Conservation (phyloP, 2,113 vertebrate genomes). For the Anguilla japonica region DNA sequence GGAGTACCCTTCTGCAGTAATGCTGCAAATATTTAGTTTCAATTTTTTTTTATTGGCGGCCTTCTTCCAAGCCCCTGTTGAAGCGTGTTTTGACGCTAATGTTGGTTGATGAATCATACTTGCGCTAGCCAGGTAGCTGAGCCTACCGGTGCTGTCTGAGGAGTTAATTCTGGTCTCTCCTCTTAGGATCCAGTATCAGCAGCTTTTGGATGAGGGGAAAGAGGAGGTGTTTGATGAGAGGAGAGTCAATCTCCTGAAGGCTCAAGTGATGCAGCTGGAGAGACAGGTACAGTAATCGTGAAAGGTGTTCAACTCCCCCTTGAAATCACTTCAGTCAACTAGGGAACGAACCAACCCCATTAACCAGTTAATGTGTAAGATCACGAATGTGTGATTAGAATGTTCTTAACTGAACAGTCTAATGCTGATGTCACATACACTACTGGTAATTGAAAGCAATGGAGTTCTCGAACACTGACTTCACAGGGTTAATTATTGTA, state of each 20-base stretch:
- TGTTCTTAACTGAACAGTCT: too few species aligned
- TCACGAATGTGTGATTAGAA: too few species aligned
- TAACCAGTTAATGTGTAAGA: too few species aligned
- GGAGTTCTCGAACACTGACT: too few species aligned
- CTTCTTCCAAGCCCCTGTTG: neutral
- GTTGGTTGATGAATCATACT: neutral
- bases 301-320: neutral
- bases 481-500: neutral
- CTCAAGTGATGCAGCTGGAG: conserved; percentile 55
- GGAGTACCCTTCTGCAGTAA: neutral
- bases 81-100: neutral
- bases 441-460: too few species aligned
- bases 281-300: conserved; percentile 48
- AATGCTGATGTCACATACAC: too few species aligned
- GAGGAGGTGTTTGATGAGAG: conserved; percentile 65
- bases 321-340: neutral
- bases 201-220: conserved; percentile 56
- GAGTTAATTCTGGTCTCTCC: neutral
- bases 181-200: conserved; percentile 61
- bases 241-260: conserved; percentile 57
- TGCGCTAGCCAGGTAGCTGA: neutral
- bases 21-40: neutral
- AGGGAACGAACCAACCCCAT: neutral
- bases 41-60: neutral
- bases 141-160: neutral